Evolutionary conservation across 1,140 invertebrate genomes (phyloP).

Genomic region (Leguminivora glycinivorella): DNA sequence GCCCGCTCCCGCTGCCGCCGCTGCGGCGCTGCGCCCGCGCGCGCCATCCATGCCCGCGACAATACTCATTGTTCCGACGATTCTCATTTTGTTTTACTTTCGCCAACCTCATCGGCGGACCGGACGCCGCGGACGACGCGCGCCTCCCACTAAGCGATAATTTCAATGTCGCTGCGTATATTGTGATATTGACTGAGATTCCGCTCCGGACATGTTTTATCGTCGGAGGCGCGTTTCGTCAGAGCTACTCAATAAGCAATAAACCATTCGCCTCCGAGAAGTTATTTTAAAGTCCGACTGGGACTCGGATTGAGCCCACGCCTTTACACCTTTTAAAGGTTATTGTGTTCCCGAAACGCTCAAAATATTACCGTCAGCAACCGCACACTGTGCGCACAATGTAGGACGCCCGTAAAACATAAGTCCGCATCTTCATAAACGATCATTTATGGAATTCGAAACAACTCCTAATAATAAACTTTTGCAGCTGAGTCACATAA

Average conservation of each 20-base stretch:
- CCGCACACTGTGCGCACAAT: slow-evolving; percentile 34
- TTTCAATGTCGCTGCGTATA: slow-evolving; percentile 73
- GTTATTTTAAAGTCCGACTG: slow-evolving; percentile 69
- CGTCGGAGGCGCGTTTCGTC: slow-evolving; percentile 64
- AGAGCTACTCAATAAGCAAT: slow-evolving; percentile 76
- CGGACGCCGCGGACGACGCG: slow-evolving; percentile 41
- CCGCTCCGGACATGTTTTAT: slow-evolving; percentile 63
- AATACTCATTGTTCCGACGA: slow-evolving; percentile 73
- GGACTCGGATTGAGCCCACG: slow-evolving; percentile 58
- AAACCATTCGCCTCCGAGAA: slow-evolving; percentile 75
- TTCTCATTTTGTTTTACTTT: slow-evolving; percentile 71
- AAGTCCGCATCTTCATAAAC: slow-evolving; percentile 25
- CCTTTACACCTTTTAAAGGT: slow-evolving; percentile 76
- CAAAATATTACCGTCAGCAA: slow-evolving; percentile 50
- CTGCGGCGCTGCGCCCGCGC: slow-evolving; percentile 33
- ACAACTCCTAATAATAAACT: slow-evolving; percentile 13
- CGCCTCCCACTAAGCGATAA: slow-evolving; percentile 75
- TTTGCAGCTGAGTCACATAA: background rate
- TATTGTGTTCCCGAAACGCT: slow-evolving; percentile 73
- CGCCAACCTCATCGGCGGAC: slow-evolving; percentile 47
- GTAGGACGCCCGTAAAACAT: slow-evolving; percentile 31
- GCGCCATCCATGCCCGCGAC: slow-evolving; percentile 54
- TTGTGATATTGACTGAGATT: slow-evolving; percentile 76
- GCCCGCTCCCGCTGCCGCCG: slow-evolving; percentile 31
- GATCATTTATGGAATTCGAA: slow-evolving; percentile 17